Conservation (phyloP, 1,140 invertebrate species). For the Homarus americanus region DNA sequence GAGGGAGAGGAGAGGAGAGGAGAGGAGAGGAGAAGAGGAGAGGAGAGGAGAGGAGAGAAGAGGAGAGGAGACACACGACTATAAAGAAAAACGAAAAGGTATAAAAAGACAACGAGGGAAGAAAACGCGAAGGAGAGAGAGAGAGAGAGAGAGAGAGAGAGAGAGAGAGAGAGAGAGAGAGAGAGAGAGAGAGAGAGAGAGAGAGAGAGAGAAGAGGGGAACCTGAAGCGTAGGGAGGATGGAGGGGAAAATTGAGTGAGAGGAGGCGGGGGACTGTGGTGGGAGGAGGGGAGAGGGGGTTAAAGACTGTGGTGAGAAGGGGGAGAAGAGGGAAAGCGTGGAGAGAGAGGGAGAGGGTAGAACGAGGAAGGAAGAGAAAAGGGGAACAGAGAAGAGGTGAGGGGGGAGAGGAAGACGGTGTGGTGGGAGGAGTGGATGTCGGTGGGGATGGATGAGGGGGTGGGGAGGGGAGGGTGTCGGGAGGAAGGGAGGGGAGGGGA, state of each 20-base stretch:
- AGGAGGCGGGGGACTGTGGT: not conserved
- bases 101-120: not conserved
- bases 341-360: not conserved
- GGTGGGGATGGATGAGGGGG: not conserved
- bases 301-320: no score
- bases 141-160: not conserved
- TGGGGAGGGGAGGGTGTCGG: not conserved
- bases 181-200: not conserved
- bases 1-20: not conserved
- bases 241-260: not conserved
- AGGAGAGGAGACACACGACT: not conserved
- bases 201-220: not conserved
- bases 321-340: not conserved
- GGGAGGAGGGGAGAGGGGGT: not conserved
- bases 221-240: no score
- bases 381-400: not conserved
- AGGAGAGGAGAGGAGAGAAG: constrained; percentile 8
- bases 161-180: not conserved
- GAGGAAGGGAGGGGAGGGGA: not conserved
- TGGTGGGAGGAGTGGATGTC: not conserved
- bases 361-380: not conserved
- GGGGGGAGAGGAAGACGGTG: not conserved
- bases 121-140: not conserved
- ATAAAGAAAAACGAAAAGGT: not conserved
- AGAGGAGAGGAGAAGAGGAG: not conserved